Base-by-base conservation (phyloP, 1,140 invertebrate genomes). In the Hormaphis cornu region DNA sequence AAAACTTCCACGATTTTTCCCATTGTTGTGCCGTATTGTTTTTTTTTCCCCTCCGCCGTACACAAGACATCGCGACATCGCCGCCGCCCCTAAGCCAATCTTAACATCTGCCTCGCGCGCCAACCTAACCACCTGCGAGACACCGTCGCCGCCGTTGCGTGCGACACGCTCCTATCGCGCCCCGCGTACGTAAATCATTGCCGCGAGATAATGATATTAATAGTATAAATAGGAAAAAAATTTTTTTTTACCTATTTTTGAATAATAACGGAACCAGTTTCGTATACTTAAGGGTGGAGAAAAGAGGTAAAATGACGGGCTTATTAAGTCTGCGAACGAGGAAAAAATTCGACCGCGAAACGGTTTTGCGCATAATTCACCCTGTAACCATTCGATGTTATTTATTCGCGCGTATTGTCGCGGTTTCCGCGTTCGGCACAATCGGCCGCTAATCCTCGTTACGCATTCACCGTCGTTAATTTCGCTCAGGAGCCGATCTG, bases 41-140 rank as follows among this genome's bases (percentile, higher is more conserved):
- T 59, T 40, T 28, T 46, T 53, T 14, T 30, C 8, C 18, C 18
- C 46, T 63, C 48, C 33, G 24, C 20, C 18, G 42, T 40, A 63
- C 48, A 63, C 59, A 63, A 63, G 59, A 63, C n/a, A n/a, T n/a
- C n/a, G n/a, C 59, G 59, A 46, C 42, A 20, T 48, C 44, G 44
- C 61, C 61, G 26, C 61, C 44, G 44, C 61, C 61, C 44, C 61
- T 50, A 50, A 66, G 61, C 61, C 61, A 50, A 66, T 66, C 61
- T 66, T 26, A 33, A 66, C 28, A 66, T 50, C 44, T 66, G 44
- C 44, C 44, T 22, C 61, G 44, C 24, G 40, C 59, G 22, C 33
- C 18, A 22, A 40, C n/a, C 28, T 18, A 4, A 66, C 61, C 61
- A 66, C 61, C 61, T 66, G 61, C 61, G 61, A 63, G 42, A 63